phyloP scores from a whole-genome alignment of 2,113 vertebrate genomes.

The Myanophis thanlyinensis region DNA sequence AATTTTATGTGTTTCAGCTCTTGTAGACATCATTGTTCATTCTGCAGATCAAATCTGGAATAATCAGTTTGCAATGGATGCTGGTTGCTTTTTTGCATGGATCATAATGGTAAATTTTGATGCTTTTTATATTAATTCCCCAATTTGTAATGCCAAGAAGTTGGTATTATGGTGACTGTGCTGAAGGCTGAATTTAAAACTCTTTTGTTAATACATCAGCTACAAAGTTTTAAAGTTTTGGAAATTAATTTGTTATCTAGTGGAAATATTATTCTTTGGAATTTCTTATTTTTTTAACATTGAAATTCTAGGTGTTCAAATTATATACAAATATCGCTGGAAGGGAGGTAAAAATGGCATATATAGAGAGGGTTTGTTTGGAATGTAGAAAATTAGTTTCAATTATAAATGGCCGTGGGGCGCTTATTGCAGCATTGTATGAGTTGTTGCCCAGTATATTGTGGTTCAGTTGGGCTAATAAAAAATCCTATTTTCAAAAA shows the following conservation, averaged over 20 bases:
- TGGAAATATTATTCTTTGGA: not conserved
- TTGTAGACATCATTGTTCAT: not conserved
- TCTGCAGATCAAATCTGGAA: not conserved
- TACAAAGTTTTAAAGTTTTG: not conserved
- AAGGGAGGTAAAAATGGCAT: not conserved
- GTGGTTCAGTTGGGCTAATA: too few relatives aligned
- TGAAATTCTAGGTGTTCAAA: conserved; percentile 8
- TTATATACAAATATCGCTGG: not conserved
- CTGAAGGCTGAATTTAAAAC: conserved; percentile 13
- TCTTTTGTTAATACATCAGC: not conserved
- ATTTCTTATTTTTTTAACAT: not conserved
- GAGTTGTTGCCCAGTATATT: not conserved
- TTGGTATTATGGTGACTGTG: not conserved
- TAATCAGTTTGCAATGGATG: not conserved
- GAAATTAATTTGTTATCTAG: not conserved
- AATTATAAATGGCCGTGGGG: not conserved
- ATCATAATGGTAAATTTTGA: not conserved
- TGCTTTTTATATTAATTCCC: not conserved
- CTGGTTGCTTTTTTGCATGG: not conserved
- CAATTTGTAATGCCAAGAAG: not conserved
- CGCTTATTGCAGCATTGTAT: not conserved
- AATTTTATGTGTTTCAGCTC: conserved; percentile 3
- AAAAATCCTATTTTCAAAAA: not conserved
- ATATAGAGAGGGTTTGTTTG: not conserved
- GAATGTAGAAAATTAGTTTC: conserved; percentile 18